Evolutionary conservation across 1,140 invertebrate genomes (phyloP).

Genomic region (Heliconius eleuchia): DNA sequence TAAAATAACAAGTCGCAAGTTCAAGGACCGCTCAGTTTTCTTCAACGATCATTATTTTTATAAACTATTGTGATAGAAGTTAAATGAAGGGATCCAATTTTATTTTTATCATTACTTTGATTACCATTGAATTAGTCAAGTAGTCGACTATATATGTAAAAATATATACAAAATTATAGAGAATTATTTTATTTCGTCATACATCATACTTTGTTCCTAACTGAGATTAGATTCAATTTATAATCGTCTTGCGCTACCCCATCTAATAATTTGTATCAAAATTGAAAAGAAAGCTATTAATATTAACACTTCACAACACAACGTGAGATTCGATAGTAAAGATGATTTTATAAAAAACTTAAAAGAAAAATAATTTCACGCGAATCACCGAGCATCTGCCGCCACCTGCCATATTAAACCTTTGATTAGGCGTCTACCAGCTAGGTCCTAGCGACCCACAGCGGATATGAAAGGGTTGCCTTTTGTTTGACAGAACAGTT

Average conservation of each 20-base stretch:
- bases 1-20: too few relatives aligned
- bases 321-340: slow-evolving; percentile 62
- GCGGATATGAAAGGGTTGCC: slow-evolving; percentile 68
- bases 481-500: slow-evolving; percentile 64
- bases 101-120: too few relatives aligned
- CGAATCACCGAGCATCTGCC: slow-evolving; percentile 71
- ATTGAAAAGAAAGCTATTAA: slow-evolving; percentile 64
- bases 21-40: too few relatives aligned
- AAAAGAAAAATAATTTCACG: slow-evolving; percentile 74
- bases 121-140: too few relatives aligned
- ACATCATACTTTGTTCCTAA: not conserved
- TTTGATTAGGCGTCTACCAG: slow-evolving; percentile 38
- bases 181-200: not conserved
- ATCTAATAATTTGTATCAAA: not conserved
- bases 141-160: too few relatives aligned
- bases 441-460: slow-evolving; percentile 50
- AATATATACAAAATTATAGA: too few relatives aligned
- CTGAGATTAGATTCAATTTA: slow-evolving; percentile 1
- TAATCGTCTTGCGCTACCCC: slow-evolving; percentile 6
- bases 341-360: slow-evolving; percentile 43
- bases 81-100: too few relatives aligned
- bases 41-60: too few relatives aligned
- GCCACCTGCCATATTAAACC: slow-evolving; percentile 57
- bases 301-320: slow-evolving; percentile 68
- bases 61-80: too few relatives aligned